Conservation (phyloP, 2,888 invertebrate species). For the Drosophila pullipes region DNA sequence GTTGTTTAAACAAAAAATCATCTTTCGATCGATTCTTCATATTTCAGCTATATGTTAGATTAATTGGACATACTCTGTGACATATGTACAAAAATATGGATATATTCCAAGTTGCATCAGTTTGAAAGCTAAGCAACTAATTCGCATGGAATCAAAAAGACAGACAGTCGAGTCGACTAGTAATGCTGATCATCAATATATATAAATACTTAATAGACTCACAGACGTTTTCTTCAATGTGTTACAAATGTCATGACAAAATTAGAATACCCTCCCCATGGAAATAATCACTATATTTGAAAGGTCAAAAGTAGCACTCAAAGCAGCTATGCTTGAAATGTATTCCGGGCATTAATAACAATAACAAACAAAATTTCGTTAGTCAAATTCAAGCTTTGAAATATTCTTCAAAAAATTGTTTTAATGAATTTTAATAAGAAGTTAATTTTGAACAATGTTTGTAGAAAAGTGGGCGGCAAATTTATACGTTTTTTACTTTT, state of each 20-base stretch:
- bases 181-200: not conserved
- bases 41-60: not conserved
- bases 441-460: not conserved
- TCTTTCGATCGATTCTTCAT: no score
- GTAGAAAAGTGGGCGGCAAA: not conserved
- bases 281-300: conserved; percentile 24
- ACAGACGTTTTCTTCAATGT: not conserved
- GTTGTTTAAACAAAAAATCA: rapidly evolving
- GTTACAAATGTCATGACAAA: not conserved
- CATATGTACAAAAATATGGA: not conserved
- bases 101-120: not conserved
- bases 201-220: not conserved
- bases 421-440: conserved; percentile 4
- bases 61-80: not conserved
- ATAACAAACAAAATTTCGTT: not conserved
- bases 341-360: conserved; percentile 6
- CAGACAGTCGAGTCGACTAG: not conserved
- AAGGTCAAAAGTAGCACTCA: conserved; percentile 4
- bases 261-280: not conserved
- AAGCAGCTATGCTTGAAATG: not conserved
- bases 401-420: conserved; percentile 1
- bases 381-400: conserved; percentile 26
- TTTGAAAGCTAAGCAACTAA: not conserved
- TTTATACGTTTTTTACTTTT: not conserved
- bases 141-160: not conserved